These are phyloP conservation scores for Druon quercuslanigerum DNA, from an alignment of 1,140 invertebrate species.

Conservation along the genomic window DNA sequence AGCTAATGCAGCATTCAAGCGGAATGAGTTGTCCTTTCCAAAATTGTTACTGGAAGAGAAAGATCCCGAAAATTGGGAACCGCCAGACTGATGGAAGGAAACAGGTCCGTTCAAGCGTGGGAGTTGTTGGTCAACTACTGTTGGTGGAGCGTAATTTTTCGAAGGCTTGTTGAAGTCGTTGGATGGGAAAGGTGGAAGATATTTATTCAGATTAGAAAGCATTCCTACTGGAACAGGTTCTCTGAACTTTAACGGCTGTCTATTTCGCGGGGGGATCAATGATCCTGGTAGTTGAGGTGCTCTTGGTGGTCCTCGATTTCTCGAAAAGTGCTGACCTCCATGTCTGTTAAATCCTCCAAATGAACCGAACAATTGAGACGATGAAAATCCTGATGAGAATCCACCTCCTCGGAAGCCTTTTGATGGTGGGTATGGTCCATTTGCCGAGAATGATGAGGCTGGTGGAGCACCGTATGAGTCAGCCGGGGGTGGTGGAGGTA, in stretches of 20 bases:
- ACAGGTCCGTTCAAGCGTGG: conserved; percentile 55
- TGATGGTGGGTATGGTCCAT: conserved; percentile 75
- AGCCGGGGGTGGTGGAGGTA: conserved; percentile 53
- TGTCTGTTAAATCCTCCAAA: conserved; percentile 49
- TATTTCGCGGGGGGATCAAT: conserved; percentile 70
- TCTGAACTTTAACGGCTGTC: conserved; percentile 77
- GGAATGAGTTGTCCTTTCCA: conserved; percentile 41
- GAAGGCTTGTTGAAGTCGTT: conserved; percentile 63
- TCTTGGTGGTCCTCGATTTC: conserved; percentile 28
- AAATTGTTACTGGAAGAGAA: conserved; percentile 45
- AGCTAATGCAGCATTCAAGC: conserved; percentile 56
- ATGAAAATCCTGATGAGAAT: conserved; percentile 50
- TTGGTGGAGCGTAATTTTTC: conserved; percentile 55
- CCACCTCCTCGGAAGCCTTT: conserved; percentile 73
- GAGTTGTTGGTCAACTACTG: conserved; percentile 58
- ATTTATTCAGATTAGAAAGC: conserved; percentile 72
- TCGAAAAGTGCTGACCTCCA: background rate
- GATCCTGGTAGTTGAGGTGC: conserved; percentile 40
- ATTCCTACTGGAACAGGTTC: conserved; percentile 82
- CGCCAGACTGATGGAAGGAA: conserved; percentile 54
- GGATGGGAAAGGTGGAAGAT: conserved; percentile 65
- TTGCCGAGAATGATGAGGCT: conserved; percentile 71
- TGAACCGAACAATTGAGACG: conserved; percentile 63
- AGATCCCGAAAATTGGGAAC: conserved; percentile 35
- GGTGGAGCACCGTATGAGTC: conserved; percentile 76